Percentiles rank a stretch among this genome's conserved stretches.
Conservation (phyloP, 2,113 vertebrate species). For the Dermatemys mawii region DNA sequence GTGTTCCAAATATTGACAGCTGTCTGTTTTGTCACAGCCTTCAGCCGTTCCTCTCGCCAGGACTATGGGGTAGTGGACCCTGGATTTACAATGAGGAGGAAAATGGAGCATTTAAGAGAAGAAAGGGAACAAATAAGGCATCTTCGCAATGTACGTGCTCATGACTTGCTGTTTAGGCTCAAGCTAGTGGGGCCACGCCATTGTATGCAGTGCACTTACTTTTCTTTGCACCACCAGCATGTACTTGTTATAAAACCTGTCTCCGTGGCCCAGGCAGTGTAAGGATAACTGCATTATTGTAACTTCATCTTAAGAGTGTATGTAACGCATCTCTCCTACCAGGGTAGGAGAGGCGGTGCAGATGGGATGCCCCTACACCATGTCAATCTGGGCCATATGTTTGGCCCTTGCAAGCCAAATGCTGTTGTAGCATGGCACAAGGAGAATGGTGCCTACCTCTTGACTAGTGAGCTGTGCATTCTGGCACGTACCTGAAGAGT, state of each 20-base stretch:
- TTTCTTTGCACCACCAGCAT: background rate
- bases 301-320: background rate
- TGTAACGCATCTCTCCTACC: background rate
- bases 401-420: background rate
- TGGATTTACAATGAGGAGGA: constrained; percentile 98
- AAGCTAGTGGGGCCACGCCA: background rate
- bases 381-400: background rate
- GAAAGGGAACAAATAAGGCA: constrained; percentile 94
- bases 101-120: constrained; percentile 97
- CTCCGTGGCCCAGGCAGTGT: background rate
- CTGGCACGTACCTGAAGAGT: background rate
- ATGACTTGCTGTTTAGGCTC: fast-evolving
- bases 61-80: constrained; percentile 89
- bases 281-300: background rate
- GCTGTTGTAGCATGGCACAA: background rate
- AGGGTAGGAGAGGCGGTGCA: background rate
- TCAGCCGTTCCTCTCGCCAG: constrained; percentile 87
- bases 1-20: background rate
- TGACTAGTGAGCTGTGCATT: background rate
- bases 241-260: background rate
- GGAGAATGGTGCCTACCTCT: background rate
- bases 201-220: background rate
- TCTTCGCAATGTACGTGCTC: constrained; percentile 87
- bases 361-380: background rate
- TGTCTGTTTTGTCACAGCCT: constrained; percentile 78